Base-by-base conservation (phyloP, 2,797 vertebrate genomes). In the Sebastes matsubarae region DNA sequence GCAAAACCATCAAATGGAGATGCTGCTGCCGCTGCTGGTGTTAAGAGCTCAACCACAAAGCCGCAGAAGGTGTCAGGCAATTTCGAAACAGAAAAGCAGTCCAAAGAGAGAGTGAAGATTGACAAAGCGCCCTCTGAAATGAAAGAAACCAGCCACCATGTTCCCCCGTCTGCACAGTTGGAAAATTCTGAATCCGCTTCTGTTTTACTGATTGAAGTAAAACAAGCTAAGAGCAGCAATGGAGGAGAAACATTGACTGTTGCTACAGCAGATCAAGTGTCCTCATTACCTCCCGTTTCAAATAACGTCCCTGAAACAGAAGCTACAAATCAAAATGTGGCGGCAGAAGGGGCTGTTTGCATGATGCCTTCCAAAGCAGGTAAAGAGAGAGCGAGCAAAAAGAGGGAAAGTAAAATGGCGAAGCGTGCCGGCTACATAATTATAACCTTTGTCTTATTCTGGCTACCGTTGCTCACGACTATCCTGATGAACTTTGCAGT, bases 371-470 rank as follows among this genome's bases (percentile, higher is more conserved):
- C 94, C 5, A 92, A 87, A 50, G 83, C 85, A 27, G 87, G 78
- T 24, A 92, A 79, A 74, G 95, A 96, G 20, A 89, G 90, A 81
- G 89, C 67, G 0, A 93, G 75, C 10, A 95, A 95, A 59, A 95
- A 87, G 60, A 96, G 95, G 68, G 96, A 96, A 57, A 88, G 94
- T 58, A 95, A 95, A 87, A 86, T 95, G 90, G 96, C 96, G 0
- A 96, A 95, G 75, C 96, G 96, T 24, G 95, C 95, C 0, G 95
- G 93, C 30, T 96, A 96, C 82, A 96, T 96, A 3, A 95, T 96
- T 20, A 22, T 95, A 24, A 95, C 94, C 22, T 96, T 96, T 78
- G 79, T 96, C 29, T 64, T 96, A 5, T 96, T 96, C 82, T 96
- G 96, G 96, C 85, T 94, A n/a, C 96, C 96, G 0, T 50, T 97